Conservation (phyloP, 2,797 vertebrate genomes). For the Epinephelus awoara region DNA sequence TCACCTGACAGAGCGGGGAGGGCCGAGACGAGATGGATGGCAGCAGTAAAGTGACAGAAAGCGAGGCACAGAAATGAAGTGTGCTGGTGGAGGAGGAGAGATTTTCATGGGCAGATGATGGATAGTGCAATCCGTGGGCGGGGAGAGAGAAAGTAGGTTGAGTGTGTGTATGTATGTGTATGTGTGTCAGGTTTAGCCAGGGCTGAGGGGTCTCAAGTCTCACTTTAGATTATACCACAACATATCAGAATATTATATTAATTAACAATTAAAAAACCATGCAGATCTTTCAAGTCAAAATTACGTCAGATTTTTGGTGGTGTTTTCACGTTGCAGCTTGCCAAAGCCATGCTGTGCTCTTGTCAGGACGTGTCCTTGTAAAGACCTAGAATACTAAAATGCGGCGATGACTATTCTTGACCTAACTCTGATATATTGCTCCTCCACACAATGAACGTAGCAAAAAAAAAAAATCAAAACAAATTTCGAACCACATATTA, state of each 20-base stretch:
- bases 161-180: conserved; percentile 28
- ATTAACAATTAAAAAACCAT: neutral
- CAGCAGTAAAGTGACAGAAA: conserved; percentile 71
- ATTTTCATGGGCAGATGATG: conserved; percentile 71
- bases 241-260: conserved; percentile 1
- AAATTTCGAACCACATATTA: conserved; percentile 13
- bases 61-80: conserved; percentile 67
- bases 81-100: conserved; percentile 56
- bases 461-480: neutral
- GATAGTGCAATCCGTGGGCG: conserved; percentile 61
- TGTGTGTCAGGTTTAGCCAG: conserved; percentile 26
- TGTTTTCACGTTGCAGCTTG: conserved; percentile 2
- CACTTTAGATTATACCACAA: conserved; percentile 8
- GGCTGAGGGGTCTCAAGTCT: conserved; percentile 18
- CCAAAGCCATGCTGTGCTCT: conserved; percentile 3
- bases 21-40: conserved; percentile 66
- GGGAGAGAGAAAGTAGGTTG: conserved; percentile 40
- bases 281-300: neutral
- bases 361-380: conserved; percentile 46
- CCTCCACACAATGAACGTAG: neutral
- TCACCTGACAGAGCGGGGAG: conserved; percentile 54
- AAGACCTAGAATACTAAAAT: conserved; percentile 37
- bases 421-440: conserved; percentile 41
- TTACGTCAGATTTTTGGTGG: neutral
- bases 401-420: conserved; percentile 25